A percentile compares a stretch with the other conserved stretches of the same genome.
Evolutionary conservation across 2,113 vertebrate genomes (phyloP).

Genomic region (Burhinus bistriatus): DNA sequence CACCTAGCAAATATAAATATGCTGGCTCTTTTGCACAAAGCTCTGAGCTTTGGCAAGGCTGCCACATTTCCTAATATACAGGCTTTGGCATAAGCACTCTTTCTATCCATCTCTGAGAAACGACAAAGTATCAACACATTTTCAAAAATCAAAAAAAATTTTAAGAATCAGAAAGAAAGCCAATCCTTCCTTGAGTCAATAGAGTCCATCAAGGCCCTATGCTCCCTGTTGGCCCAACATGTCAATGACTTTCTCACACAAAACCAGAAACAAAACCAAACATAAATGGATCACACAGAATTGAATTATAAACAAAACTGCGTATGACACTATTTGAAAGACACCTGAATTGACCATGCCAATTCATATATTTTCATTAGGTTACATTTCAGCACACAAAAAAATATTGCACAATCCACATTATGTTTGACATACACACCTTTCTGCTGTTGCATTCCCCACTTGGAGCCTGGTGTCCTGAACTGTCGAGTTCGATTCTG

Average conservation of each 20-base stretch:
- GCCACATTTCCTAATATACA: neutral
- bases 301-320: neutral
- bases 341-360: neutral
- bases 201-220: neutral
- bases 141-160: neutral
- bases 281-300: neutral
- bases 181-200: neutral
- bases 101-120: neutral
- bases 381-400: neutral
- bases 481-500: constrained; percentile 75
- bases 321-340: neutral
- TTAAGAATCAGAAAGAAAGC: neutral
- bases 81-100: neutral
- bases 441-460: constrained; percentile 75
- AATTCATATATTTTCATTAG: neutral
- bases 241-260: neutral
- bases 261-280: neutral
- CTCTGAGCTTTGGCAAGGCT: neutral
- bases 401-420: neutral
- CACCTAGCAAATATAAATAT: neutral
- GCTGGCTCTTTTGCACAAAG: neutral
- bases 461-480: constrained; percentile 64
- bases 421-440: constrained; percentile 61
- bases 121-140: neutral
- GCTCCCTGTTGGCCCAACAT: neutral